Evolutionary conservation across 1,140 invertebrate genomes (phyloP).

Genomic region (Drosophila repletoides): DNA sequence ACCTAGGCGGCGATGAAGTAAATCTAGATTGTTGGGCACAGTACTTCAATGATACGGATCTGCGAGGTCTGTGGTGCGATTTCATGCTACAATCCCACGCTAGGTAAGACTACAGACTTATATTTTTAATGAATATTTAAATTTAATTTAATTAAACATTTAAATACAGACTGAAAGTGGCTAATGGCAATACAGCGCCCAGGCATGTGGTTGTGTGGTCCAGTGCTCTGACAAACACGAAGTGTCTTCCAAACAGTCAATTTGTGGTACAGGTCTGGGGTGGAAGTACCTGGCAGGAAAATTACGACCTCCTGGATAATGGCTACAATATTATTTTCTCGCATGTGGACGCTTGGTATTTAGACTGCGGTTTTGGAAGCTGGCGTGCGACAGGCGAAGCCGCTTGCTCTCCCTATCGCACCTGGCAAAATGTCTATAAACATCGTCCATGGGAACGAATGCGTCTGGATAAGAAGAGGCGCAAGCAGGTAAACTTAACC

Average conservation of each 20-base stretch:
- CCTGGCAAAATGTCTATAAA: slow-evolving; percentile 92
- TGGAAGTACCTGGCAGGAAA: slow-evolving; percentile 89
- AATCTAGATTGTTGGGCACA: slow-evolving; percentile 89
- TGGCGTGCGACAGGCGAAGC: slow-evolving; percentile 88
- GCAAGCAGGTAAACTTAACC: slow-evolving; percentile 61
- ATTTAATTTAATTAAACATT: not conserved
- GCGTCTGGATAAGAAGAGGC: slow-evolving; percentile 69
- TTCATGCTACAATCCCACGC: slow-evolving; percentile 87
- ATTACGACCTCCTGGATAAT: slow-evolving; percentile 87
- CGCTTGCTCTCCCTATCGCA: slow-evolving; percentile 90
- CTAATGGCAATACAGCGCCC: slow-evolving; percentile 86
- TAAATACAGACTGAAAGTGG: slow-evolving; percentile 83
- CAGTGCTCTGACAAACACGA: slow-evolving; percentile 89
- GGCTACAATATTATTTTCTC: slow-evolving; percentile 91
- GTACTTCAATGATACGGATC: slow-evolving; percentile 88
- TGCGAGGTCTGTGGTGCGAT: slow-evolving; percentile 89
- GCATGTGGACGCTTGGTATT: slow-evolving; percentile 93
- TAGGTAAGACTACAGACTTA: slow-evolving; percentile 46
- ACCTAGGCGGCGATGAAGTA: slow-evolving; percentile 93
- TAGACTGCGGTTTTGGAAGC: slow-evolving; percentile 92
- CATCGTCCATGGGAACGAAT: slow-evolving; percentile 88
- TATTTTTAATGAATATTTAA: not conserved
- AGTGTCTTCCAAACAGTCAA: slow-evolving; percentile 86
- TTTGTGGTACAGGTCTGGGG: slow-evolving; percentile 90
- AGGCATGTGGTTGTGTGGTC: slow-evolving; percentile 90